phyloP scores from a whole-genome alignment of 1,140 invertebrate genomes.

The Brachionus sp. region DNA sequence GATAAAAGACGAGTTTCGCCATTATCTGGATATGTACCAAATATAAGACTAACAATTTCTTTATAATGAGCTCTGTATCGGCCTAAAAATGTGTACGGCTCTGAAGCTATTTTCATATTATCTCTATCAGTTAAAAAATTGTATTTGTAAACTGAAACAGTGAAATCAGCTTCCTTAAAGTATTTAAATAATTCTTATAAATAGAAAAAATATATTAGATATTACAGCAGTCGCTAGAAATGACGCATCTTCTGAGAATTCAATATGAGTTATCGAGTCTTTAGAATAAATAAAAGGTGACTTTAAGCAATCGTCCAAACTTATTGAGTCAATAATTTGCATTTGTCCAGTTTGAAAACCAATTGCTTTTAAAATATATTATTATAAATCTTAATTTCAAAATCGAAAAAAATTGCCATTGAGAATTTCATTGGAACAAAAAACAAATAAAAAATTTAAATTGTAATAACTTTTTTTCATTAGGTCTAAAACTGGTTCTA shows the following conservation, averaged over 20 bases:
- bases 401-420: not conserved
- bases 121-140: conserved; percentile 47
- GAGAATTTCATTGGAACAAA: no score
- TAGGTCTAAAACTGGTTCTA: no score
- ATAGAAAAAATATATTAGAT: not conserved
- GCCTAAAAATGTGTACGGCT: conserved; percentile 52
- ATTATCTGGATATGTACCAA: conserved; percentile 50
- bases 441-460: conserved; percentile 1
- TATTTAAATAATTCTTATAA: not conserved
- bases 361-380: conserved; percentile 51
- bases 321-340: conserved; percentile 55
- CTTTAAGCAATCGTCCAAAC: conserved; percentile 52
- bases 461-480: no score
- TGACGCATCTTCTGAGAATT: conserved; percentile 56
- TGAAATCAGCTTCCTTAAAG: conserved; percentile 57
- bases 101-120: conserved; percentile 46
- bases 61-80: conserved; percentile 59
- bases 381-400: conserved; percentile 39
- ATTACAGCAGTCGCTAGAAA: conserved; percentile 58
- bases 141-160: conserved; percentile 52
- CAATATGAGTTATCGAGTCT: conserved; percentile 57
- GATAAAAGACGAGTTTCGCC: conserved; percentile 54
- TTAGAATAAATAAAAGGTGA: conserved; percentile 55
- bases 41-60: conserved; percentile 56
- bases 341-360: conserved; percentile 58